These are phyloP conservation scores for Norana najaformis DNA, from an alignment of 2,888 invertebrate species.

Conservation along the genomic window DNA sequence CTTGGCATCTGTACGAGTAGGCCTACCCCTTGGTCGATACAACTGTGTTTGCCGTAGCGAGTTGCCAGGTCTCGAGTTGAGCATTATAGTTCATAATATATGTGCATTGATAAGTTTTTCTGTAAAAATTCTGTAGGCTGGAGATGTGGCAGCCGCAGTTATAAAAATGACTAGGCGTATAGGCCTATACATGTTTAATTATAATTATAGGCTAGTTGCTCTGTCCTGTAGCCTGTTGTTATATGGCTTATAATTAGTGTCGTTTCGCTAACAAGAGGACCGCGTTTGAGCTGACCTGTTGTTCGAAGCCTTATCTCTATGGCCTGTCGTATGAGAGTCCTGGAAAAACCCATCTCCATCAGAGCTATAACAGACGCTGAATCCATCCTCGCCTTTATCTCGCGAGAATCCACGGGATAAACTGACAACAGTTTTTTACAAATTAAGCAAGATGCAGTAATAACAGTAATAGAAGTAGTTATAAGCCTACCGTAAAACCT, in stretches of 20 bases:
- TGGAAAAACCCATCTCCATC: slow-evolving; percentile 51
- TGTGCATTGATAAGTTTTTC: no score
- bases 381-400: slow-evolving; percentile 49
- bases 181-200: no score
- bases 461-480: no score
- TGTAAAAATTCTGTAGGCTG: no score
- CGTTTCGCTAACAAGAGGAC: not conserved
- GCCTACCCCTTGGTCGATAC: not conserved
- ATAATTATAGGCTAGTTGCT: no score
- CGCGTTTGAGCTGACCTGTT: slow-evolving; percentile 48
- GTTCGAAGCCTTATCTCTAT: slow-evolving; percentile 53
- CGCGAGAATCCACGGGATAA: not conserved
- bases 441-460: not conserved
- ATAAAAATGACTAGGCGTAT: no score
- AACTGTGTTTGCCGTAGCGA: no score
- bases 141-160: no score
- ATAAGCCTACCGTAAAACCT: no score
- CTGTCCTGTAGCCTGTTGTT: no score
- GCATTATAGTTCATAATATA: not conserved
- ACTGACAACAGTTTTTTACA: not conserved
- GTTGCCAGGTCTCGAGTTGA: no score
- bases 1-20: not conserved
- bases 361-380: slow-evolving; percentile 51
- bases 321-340: slow-evolving; percentile 50
- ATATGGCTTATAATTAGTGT: not conserved